These are phyloP conservation scores for Sphaerophoria taeniata DNA, from an alignment of 2,888 invertebrate species.

Conservation along the genomic window DNA sequence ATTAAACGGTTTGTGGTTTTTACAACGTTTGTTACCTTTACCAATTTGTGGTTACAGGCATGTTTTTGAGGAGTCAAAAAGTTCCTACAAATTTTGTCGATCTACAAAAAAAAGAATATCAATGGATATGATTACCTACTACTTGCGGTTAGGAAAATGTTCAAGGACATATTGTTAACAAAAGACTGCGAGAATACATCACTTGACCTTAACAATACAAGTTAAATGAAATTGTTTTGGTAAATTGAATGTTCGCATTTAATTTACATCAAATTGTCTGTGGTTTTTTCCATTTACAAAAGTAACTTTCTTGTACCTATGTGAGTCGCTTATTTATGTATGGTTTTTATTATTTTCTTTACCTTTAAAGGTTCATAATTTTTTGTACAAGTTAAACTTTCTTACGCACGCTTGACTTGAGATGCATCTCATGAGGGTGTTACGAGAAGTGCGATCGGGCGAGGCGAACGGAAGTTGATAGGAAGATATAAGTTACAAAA, in stretches of 20 bases:
- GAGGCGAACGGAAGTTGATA: no score
- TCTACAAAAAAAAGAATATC: not conserved
- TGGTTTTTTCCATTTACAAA: constrained; percentile 34
- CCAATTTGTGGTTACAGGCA: no score
- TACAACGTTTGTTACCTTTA: no score
- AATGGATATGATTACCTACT: constrained; percentile 14
- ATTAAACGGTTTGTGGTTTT: no score
- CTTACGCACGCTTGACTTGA: no score
- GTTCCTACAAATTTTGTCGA: constrained; percentile 11
- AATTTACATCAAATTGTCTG: constrained; percentile 53
- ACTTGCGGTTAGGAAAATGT: constrained; percentile 39
- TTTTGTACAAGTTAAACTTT: no score
- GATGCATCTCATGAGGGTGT: no score
- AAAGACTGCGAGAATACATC: constrained; percentile 12
- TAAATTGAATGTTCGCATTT: constrained; percentile 51
- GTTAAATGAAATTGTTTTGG: constrained; percentile 19
- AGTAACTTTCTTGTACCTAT: not conserved
- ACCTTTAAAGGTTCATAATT: no score
- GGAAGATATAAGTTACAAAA: no score
- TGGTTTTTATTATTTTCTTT: no score
- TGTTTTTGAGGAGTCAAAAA: no score
- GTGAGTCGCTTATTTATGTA: not conserved
- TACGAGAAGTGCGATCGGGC: no score
- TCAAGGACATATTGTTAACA: constrained; percentile 36
- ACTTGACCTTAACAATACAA: constrained; percentile 28